Conservation (phyloP, 2,797 vertebrate species). For the Podarcis siculus region DNA sequence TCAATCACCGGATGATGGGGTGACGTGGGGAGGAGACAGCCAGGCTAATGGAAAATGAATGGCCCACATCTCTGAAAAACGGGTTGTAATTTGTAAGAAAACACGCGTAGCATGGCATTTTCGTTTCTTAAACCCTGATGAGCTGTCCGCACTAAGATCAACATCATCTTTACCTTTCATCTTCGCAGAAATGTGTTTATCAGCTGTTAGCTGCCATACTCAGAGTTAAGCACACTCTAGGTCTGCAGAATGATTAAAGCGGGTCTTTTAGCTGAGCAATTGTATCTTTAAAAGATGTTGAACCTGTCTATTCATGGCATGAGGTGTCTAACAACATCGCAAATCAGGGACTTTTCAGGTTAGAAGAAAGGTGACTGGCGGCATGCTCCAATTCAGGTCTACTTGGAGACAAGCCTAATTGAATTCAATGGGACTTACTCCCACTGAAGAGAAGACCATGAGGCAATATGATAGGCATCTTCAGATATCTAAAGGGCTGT, state of each 20-base stretch:
- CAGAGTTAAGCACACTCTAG: not conserved
- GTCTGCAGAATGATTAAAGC: not conserved
- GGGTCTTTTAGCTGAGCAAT: not conserved
- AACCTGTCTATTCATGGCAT: not conserved
- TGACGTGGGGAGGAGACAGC: not conserved
- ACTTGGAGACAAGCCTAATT: too few relatives aligned
- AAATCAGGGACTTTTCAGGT: too few relatives aligned
- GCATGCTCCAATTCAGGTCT: too few relatives aligned
- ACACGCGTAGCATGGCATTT: conserved; percentile 6
- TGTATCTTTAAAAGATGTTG: not conserved
- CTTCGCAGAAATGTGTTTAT: not conserved
- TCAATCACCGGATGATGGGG: not conserved
- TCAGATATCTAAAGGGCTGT: too few relatives aligned
- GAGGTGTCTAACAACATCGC: not conserved
- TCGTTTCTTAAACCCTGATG: conserved; percentile 57
- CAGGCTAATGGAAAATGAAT: conserved; percentile 32
- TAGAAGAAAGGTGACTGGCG: too few relatives aligned
- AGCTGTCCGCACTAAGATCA: conserved; percentile 33
- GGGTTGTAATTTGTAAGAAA: conserved; percentile 48
- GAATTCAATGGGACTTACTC: too few relatives aligned
- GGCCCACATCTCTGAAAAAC: conserved; percentile 23
- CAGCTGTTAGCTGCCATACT: not conserved
- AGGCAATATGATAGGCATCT: too few relatives aligned
- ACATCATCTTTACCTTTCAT: not conserved
- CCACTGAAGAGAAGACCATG: too few relatives aligned